phyloP scores from a whole-genome alignment of 2,113 vertebrate species.

The Bubo bubo region DNA sequence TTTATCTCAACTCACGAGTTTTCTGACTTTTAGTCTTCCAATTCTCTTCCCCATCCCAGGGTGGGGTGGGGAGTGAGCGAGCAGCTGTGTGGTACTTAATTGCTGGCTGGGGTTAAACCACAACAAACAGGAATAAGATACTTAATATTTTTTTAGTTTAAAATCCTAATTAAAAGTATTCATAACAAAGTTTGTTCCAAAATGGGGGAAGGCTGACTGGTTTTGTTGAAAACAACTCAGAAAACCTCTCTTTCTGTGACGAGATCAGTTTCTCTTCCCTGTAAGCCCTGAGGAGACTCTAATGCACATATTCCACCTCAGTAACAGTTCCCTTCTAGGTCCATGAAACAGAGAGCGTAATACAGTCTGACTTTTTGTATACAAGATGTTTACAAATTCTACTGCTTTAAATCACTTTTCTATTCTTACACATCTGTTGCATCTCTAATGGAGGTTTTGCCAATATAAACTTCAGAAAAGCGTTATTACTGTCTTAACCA shows the following conservation, averaged over 20 bases:
- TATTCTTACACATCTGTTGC: neutral
- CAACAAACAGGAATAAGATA: neutral
- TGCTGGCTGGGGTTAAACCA: neutral
- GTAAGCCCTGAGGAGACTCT: neutral
- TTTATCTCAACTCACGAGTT: neutral
- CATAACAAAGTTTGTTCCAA: neutral
- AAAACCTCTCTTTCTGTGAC: neutral
- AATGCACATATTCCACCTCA: neutral
- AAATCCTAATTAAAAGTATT: neutral
- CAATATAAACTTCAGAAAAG: neutral
- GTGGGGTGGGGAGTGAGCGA: neutral
- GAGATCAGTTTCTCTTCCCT: neutral
- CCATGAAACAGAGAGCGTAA: neutral
- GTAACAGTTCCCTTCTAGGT: neutral
- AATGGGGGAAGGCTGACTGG: neutral
- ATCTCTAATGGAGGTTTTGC: neutral
- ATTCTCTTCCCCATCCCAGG: neutral
- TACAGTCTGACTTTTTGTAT: neutral
- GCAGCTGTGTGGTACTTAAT: fast-evolving
- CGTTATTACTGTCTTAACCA: neutral
- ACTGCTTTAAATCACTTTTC: neutral
- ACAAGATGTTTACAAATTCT: neutral
- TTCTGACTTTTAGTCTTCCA: neutral
- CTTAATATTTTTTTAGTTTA: neutral
- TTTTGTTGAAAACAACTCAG: neutral